Conservation (phyloP, 1,140 invertebrate genomes). For the roundworm (Caenorhabditis elegans) region DNA sequence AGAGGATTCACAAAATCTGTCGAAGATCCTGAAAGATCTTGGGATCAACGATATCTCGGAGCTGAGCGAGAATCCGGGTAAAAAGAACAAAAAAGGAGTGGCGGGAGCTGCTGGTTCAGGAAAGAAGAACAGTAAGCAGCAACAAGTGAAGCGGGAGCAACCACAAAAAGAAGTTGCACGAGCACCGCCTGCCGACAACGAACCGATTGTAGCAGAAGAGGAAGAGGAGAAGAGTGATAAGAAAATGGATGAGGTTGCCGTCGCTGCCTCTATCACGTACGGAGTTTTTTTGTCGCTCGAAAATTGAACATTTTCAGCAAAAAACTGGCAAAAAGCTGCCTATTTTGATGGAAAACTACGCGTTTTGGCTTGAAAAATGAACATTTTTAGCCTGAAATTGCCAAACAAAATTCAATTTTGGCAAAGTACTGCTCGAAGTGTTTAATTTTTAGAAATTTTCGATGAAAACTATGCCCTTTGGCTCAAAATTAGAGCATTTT, state of each 20-base stretch:
- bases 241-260: background rate
- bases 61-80: background rate
- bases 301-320: no score
- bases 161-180: background rate
- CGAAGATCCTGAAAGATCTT: background rate
- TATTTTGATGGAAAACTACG: no score
- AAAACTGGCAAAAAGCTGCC: no score
- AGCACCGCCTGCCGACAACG: background rate
- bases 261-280: background rate
- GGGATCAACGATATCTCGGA: slow-evolving; percentile 9
- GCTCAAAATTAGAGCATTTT: no score
- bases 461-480: no score
- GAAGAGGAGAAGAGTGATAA: background rate
- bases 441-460: no score
- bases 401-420: no score
- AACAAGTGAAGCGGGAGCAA: background rate
- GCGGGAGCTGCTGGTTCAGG: background rate
- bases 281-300: background rate
- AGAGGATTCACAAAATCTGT: background rate
- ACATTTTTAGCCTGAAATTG: no score
- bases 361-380: no score
- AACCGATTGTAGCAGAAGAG: background rate
- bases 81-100: background rate
- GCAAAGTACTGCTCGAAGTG: no score
- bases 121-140: background rate